These are phyloP conservation scores for Polypedilum pembai DNA, from an alignment of 1,140 invertebrate genomes.

Conservation along the genomic window DNA sequence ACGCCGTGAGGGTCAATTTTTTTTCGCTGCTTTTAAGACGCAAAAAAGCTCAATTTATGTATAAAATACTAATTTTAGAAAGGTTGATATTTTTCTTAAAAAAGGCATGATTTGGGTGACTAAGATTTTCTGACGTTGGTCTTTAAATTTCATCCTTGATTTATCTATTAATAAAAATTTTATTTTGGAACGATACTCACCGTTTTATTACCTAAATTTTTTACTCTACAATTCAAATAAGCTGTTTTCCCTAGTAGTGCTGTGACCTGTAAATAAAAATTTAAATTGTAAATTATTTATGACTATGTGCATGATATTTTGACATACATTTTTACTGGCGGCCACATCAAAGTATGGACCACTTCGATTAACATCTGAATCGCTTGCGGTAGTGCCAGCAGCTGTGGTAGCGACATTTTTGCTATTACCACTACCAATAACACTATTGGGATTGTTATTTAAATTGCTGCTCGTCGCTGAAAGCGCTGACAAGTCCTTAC, in stretches of 20 bases:
- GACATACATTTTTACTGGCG: slow-evolving; percentile 54
- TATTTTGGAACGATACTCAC: slow-evolving; percentile 49
- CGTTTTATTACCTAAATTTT: slow-evolving; percentile 80
- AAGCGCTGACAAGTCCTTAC: slow-evolving; percentile 6
- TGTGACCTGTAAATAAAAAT: slow-evolving; percentile 51
- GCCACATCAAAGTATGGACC: slow-evolving; percentile 62
- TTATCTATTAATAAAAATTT: neutral
- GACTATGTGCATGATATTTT: neutral
- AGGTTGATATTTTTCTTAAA: too few species aligned
- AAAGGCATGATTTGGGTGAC: too few species aligned
- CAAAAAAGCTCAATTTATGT: too few species aligned
- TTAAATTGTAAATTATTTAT: neutral
- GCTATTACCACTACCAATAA: neutral
- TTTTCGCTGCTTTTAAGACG: too few species aligned
- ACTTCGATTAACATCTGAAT: slow-evolving; percentile 32
- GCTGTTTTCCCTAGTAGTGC: slow-evolving; percentile 75
- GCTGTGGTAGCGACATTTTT: slow-evolving; percentile 1
- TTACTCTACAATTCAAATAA: slow-evolving; percentile 74
- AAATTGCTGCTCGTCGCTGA: neutral
- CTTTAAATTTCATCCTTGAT: too few species aligned
- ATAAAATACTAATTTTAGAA: too few species aligned
- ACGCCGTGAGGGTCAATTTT: too few species aligned
- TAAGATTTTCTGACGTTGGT: too few species aligned
- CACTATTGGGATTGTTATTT: slow-evolving; percentile 3
- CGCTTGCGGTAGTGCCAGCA: neutral